phyloP scores from a whole-genome alignment of 1,140 invertebrate genomes.

The Calosoma granatense region DNA sequence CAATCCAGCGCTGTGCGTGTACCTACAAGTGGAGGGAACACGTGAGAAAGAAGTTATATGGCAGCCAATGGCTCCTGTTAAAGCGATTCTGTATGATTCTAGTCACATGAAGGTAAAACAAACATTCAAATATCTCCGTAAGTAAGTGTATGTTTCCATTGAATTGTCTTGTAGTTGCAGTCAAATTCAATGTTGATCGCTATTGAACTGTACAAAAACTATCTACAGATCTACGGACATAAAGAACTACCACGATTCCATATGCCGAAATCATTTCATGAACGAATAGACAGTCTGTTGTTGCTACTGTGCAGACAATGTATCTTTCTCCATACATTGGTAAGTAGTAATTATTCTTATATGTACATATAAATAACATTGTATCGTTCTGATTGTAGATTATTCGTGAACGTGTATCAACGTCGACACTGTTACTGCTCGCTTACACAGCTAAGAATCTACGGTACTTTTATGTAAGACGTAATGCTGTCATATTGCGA shows the following conservation, averaged over 20 bases:
- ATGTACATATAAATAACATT: neutral
- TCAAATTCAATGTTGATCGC: slow-evolving; percentile 38
- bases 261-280: slow-evolving; percentile 48
- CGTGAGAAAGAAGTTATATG: slow-evolving; percentile 39
- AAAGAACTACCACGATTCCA: slow-evolving; percentile 50
- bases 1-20: slow-evolving; percentile 45
- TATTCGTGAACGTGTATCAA: slow-evolving; percentile 69
- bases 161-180: slow-evolving; percentile 39
- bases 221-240: slow-evolving; percentile 48
- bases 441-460: slow-evolving; percentile 54
- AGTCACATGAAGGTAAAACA: slow-evolving; percentile 48
- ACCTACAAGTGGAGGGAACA: slow-evolving; percentile 45
- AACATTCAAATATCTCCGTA: slow-evolving; percentile 8
- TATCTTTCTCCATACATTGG: slow-evolving; percentile 51
- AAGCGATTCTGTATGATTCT: slow-evolving; percentile 55
- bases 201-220: slow-evolving; percentile 47
- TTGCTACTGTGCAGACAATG: slow-evolving; percentile 50
- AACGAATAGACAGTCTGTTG: slow-evolving; percentile 51
- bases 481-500: slow-evolving; percentile 59
- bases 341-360: slow-evolving; percentile 26
- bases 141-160: slow-evolving; percentile 15
- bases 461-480: slow-evolving; percentile 52
- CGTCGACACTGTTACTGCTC: slow-evolving; percentile 65
- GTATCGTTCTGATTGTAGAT: slow-evolving; percentile 38
- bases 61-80: slow-evolving; percentile 51